phyloP scores from a whole-genome alignment of 2,113 vertebrate species.

The Pachyramphus minor region DNA sequence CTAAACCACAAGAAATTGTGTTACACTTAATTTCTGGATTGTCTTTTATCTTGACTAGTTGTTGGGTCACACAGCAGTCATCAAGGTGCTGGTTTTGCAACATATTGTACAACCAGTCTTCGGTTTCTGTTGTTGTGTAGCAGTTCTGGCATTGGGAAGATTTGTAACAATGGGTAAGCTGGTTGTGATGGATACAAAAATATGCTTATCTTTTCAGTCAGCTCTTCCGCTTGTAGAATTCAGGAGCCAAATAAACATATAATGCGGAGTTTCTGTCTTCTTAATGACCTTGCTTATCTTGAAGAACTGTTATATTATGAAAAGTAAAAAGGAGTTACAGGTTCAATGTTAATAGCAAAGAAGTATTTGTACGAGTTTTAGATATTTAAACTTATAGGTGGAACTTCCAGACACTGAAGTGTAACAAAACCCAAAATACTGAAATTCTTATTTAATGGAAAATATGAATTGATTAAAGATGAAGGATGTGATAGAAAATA shows the following conservation, averaged over 20 bases:
- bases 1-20: neutral
- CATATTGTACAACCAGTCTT: neutral
- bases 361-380: neutral
- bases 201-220: neutral
- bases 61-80: neutral
- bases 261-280: neutral
- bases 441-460: neutral
- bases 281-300: neutral
- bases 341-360: neutral
- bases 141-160: neutral
- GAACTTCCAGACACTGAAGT: neutral
- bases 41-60: neutral
- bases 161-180: neutral
- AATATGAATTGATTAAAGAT: neutral
- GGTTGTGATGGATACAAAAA: accelerated
- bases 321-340: neutral
- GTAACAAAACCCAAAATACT: neutral
- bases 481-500: neutral
- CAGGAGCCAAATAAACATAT: neutral
- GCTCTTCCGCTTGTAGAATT: neutral
- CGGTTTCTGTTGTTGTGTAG: neutral
- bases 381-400: neutral
- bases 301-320: neutral
- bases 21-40: neutral
- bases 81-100: neutral